These are phyloP conservation scores for Drosophila niveifrons DNA, from an alignment of 2,888 invertebrate genomes.

Conservation along the genomic window DNA sequence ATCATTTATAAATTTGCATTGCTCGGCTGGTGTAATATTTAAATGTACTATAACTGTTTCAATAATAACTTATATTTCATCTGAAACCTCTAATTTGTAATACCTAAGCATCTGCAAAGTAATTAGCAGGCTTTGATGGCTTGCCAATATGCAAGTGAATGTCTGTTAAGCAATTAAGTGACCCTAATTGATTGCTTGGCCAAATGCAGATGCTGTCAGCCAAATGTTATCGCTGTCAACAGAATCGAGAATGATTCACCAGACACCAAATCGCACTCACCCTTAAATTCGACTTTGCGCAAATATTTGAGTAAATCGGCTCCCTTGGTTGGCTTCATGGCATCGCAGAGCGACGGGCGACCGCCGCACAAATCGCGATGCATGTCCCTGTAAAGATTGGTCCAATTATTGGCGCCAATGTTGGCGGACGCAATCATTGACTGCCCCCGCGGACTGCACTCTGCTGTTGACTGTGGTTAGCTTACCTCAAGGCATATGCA, in stretches of 20 bases:
- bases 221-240: background rate
- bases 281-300: slow-evolving; percentile 94
- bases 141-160: too few relatives aligned
- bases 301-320: slow-evolving; percentile 93
- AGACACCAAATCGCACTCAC: slow-evolving; percentile 87
- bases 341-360: slow-evolving; percentile 91
- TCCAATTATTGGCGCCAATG: slow-evolving; percentile 12
- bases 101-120: too few relatives aligned
- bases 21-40: too few relatives aligned
- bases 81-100: too few relatives aligned
- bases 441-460: background rate
- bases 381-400: slow-evolving; percentile 90
- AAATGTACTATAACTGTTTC: too few relatives aligned
- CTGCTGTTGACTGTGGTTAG: background rate
- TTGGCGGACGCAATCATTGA: background rate
- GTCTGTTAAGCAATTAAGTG: background rate
- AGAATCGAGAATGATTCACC: too few relatives aligned
- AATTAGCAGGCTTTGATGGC: too few relatives aligned
- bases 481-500: slow-evolving; percentile 93
- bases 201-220: background rate
- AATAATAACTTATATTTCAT: too few relatives aligned
- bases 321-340: slow-evolving; percentile 96
- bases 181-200: background rate
- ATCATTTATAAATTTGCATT: too few relatives aligned
- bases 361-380: slow-evolving; percentile 92